These are phyloP conservation scores for Lepidurus packardi DNA, from an alignment of 1,140 invertebrate species.

Conservation along the genomic window DNA sequence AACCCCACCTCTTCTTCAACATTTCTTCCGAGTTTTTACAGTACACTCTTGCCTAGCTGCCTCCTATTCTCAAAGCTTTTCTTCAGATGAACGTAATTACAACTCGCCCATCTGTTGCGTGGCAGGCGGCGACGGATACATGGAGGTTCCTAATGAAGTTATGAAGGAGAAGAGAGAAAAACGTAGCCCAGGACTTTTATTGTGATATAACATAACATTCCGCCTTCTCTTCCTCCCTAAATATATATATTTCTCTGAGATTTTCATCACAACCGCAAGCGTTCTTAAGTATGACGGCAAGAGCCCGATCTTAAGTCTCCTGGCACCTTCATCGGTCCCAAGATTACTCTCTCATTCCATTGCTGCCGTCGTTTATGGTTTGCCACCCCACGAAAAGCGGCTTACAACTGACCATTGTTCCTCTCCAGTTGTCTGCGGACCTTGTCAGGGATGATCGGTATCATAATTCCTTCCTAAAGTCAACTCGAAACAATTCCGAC, in stretches of 20 bases:
- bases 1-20: neutral
- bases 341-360: neutral
- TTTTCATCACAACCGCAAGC: neutral
- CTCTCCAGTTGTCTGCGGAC: neutral
- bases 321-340: slow-evolving; percentile 17
- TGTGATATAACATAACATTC: too few relatives aligned
- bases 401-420: slow-evolving; percentile 8
- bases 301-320: neutral
- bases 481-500: neutral
- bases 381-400: neutral
- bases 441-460: neutral
- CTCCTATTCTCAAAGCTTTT: neutral
- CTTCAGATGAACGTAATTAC: neutral
- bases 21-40: neutral
- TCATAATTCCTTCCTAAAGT: neutral
- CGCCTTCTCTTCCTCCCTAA: too few relatives aligned
- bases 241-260: neutral
- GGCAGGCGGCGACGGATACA: neutral
- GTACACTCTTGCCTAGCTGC: neutral
- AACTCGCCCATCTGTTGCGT: slow-evolving; percentile 7
- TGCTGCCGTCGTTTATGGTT: neutral
- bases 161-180: neutral
- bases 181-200: too few relatives aligned
- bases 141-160: slow-evolving; percentile 1
- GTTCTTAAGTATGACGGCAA: neutral